phyloP scores from a whole-genome alignment of 2,888 invertebrate species.

The Ectemnius lituratus region DNA sequence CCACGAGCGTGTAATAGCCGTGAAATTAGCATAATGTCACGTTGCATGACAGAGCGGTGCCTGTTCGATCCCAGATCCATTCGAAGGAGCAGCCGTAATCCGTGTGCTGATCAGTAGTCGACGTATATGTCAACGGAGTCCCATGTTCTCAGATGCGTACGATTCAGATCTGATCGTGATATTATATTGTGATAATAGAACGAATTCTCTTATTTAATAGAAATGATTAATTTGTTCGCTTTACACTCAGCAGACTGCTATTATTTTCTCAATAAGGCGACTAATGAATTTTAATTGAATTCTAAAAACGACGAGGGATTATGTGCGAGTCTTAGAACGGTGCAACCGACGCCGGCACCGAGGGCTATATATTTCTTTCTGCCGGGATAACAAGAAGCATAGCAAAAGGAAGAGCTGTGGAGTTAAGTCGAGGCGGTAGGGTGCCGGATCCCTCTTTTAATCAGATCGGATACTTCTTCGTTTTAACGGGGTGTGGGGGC shows the following conservation, averaged over 20 bases:
- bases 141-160: no score
- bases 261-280: background rate
- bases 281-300: background rate
- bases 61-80: slow-evolving; percentile 29
- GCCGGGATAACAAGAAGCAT: slow-evolving; percentile 23
- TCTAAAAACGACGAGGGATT: background rate
- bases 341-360: background rate
- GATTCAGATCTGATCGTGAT: no score
- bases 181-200: no score
- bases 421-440: slow-evolving; percentile 24
- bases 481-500: slow-evolving; percentile 15
- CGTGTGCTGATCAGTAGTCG: slow-evolving; percentile 23
- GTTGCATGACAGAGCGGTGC: slow-evolving; percentile 44
- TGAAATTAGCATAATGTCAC: slow-evolving; percentile 58
- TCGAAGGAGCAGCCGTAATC: slow-evolving; percentile 44
- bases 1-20: slow-evolving; percentile 42
- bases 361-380: background rate
- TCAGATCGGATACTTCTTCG: slow-evolving; percentile 50
- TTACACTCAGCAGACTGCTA: background rate
- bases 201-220: no score
- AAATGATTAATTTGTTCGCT: no score
- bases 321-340: background rate
- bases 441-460: slow-evolving; percentile 33
- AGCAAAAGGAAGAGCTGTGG: background rate
- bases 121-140: slow-evolving; percentile 14